These are phyloP conservation scores for Lycopodina hypogea DNA, from an alignment of 37 sponge, comb jelly and placozoan genomes.

Conservation along the genomic window DNA sequence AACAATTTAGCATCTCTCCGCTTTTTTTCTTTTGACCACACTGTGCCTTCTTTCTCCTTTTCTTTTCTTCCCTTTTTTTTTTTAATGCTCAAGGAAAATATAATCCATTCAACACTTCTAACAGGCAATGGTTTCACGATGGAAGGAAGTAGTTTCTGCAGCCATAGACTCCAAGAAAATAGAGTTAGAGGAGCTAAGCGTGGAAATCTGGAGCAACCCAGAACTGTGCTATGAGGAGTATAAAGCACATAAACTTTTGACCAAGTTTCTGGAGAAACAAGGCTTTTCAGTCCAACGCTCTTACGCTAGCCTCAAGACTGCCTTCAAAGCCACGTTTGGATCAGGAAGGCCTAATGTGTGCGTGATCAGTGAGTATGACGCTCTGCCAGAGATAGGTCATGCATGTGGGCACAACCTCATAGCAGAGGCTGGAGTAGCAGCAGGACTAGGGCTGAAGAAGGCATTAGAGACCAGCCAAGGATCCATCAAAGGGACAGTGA, in stretches of 20 bases:
- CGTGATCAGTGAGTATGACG: slow-evolving; percentile 89
- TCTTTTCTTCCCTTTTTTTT: too few relatives aligned
- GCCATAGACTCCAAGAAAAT: slow-evolving; percentile 17
- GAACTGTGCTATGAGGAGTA: slow-evolving; percentile 70
- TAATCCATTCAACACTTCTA: too few relatives aligned
- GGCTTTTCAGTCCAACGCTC: slow-evolving; percentile 75
- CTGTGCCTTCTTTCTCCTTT: too few relatives aligned
- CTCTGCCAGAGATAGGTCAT: slow-evolving; percentile 91
- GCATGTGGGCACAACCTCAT: slow-evolving; percentile 96
- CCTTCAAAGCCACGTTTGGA: slow-evolving; percentile 82
- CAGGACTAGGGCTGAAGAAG: slow-evolving; percentile 83
- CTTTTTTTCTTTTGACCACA: too few relatives aligned
- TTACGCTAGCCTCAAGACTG: slow-evolving; percentile 67
- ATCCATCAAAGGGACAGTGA: slow-evolving; percentile 47
- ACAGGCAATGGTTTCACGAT: not conserved
- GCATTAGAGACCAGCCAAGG: slow-evolving; percentile 43
- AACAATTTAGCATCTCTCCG: too few relatives aligned
- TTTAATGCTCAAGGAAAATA: too few relatives aligned
- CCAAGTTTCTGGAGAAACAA: slow-evolving; percentile 58
- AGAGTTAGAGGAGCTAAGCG: slow-evolving; percentile 40
- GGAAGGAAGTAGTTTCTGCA: slow-evolving; percentile 1
- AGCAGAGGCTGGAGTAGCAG: slow-evolving; percentile 91
- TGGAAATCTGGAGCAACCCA: slow-evolving; percentile 65
- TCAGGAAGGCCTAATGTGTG: slow-evolving; percentile 58
- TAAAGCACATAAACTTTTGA: slow-evolving; percentile 71